Percentiles rank a stretch among this genome's conserved stretches.
Conservation (phyloP, 1,140 invertebrate species). For the Zaprionus ghesquierei region DNA sequence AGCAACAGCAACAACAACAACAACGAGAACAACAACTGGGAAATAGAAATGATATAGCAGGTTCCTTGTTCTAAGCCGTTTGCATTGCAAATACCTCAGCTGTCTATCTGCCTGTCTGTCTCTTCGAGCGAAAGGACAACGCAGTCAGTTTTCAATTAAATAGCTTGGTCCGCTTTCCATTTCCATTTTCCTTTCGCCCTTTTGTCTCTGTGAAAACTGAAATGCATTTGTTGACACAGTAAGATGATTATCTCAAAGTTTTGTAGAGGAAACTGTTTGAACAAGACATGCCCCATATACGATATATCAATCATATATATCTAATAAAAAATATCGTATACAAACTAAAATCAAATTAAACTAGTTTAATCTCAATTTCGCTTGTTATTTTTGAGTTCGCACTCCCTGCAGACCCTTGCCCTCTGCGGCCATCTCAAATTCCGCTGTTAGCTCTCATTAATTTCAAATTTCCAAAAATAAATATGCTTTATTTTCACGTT, state of each 20-base stretch:
- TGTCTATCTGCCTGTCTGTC: too few relatives aligned
- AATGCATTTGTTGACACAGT: background rate
- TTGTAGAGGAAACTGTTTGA: background rate
- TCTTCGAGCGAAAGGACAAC: slow-evolving; percentile 6
- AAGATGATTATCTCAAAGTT: background rate
- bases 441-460: background rate
- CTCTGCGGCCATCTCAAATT: background rate
- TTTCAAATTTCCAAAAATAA: slow-evolving; percentile 2
- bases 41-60: slow-evolving; percentile 24
- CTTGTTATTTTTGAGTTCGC: background rate
- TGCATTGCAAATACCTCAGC: slow-evolving; percentile 51
- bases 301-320: background rate
- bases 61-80: slow-evolving; percentile 28
- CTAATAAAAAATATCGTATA: background rate
- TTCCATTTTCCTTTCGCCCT: slow-evolving; percentile 7
- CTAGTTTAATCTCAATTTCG: background rate
- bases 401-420: background rate
- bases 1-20: background rate
- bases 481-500: background rate
- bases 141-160: slow-evolving; percentile 69
- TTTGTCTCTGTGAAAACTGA: background rate
- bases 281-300: background rate
- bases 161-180: slow-evolving; percentile 36
- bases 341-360: background rate
- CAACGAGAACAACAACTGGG: background rate